Conservation (phyloP, 2,888 invertebrate species). For the Exephanes ischioxanthus region DNA sequence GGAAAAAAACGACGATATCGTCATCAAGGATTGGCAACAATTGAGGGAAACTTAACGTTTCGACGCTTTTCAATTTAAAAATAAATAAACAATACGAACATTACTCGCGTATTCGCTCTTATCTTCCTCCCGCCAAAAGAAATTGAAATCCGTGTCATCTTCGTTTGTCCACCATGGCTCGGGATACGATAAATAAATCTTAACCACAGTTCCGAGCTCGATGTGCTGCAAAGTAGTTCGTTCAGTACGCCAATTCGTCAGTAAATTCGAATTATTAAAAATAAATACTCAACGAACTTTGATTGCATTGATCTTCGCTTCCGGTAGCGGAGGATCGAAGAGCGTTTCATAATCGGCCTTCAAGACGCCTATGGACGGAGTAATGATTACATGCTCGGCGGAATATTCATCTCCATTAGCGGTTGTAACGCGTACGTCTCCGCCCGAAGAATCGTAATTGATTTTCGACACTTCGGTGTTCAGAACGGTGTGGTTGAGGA, state of each 20-base stretch:
- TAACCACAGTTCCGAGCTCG: conserved; percentile 89
- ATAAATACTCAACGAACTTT: conserved; percentile 74
- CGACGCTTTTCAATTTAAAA: background rate
- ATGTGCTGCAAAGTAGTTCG: conserved; percentile 75
- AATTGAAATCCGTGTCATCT: conserved; percentile 81
- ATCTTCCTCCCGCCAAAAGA: conserved; percentile 87
- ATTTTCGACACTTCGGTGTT: conserved; percentile 77
- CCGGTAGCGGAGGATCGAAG: conserved; percentile 87
- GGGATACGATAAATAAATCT: conserved; percentile 89
- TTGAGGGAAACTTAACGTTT: background rate
- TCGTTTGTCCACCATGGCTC: conserved; percentile 71
- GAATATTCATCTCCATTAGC: conserved; percentile 86
- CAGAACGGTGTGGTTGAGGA: conserved; percentile 76
- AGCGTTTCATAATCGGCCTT: conserved; percentile 86
- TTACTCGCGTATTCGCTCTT: conserved; percentile 63
- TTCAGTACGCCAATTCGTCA: background rate
- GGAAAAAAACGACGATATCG: background rate
- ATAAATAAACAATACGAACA: conserved; percentile 38
- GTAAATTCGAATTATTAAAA: background rate
- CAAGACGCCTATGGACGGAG: conserved; percentile 90
- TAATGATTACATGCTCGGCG: conserved; percentile 89
- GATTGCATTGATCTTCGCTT: conserved; percentile 86
- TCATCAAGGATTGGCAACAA: background rate
- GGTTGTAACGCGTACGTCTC: conserved; percentile 71
- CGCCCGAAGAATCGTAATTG: conserved; percentile 71